Evolutionary conservation across 37 sponge, comb jelly and placozoan species (phyloP), one percentile per base, ranked within the genome.

Genomic region (Beroe ovata): DNA sequence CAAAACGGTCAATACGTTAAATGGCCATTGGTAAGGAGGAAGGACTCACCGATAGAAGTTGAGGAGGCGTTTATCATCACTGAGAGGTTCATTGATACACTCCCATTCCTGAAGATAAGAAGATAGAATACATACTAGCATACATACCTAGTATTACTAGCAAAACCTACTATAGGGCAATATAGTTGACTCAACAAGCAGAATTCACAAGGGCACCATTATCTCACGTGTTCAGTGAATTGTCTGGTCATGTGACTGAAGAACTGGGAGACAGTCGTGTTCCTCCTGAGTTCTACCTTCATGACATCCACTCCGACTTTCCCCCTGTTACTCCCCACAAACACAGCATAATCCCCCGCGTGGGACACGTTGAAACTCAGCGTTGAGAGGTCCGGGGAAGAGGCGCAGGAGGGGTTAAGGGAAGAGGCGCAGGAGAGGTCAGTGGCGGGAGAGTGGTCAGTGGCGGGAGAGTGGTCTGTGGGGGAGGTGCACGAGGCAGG

Each of bases 301-400:
- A 95, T 95, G 1, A 94, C 90, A 90, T 95, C 96, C 0, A 94
- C 92, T 62, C 96, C 96, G 69, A 95, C 94, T 94, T 64, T 26
- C 60, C 23, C 72, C 36, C 60, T 35, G 40, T 61, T 60, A 29
- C 54, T 34, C 23, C 88, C 88, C 22, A 77, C 91, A 3, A 81
- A 39, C 34, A 77, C 59, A 20, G 88, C 88, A 26, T 84, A 91
- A 36, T 91, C 88, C 0, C 92, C 94, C 69, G 93, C 93, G 64
- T 95, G 95, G 59, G 95, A 95, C 32, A 95, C 64, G 66, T 92
- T 95, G 91, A 95, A 91, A 60, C 88, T 64, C 1, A 95, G 39
- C 33, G 84, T 6, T 4, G 84, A 4, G 26, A 77, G 84, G 21
- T 6, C 6, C 3, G 19, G 8, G 19, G 63, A 28, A 23, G 63